Conservation (phyloP, 2,888 invertebrate species). For the Idaea straminata region DNA sequence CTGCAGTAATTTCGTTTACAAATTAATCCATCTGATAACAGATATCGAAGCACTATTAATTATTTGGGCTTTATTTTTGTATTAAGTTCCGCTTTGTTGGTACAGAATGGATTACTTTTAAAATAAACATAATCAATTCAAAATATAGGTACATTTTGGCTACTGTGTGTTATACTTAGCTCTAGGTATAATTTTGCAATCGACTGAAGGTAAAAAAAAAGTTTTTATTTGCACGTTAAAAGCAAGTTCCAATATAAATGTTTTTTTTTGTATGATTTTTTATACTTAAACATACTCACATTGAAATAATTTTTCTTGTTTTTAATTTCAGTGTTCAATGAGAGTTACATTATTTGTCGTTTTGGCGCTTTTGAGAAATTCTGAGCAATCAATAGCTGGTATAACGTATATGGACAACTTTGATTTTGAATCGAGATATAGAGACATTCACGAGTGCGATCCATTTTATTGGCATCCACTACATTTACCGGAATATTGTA, state of each 20-base stretch:
- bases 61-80: background rate
- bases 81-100: background rate
- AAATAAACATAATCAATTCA: background rate
- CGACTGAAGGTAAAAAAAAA: too few species aligned
- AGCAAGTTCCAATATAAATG: too few species aligned
- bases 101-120: background rate
- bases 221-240: too few species aligned
- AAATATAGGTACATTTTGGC: too few species aligned
- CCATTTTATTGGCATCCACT: constrained; percentile 68
- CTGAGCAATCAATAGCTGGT: constrained; percentile 55
- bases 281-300: background rate
- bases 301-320: too few species aligned
- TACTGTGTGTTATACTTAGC: too few species aligned
- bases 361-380: background rate
- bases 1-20: constrained; percentile 23
- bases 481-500: constrained; percentile 60
- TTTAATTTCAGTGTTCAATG: background rate
- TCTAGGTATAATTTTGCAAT: too few species aligned
- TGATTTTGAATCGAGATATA: constrained; percentile 58
- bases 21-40: constrained; percentile 6
- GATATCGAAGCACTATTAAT: background rate
- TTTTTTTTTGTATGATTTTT: background rate
- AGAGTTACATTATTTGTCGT: background rate
- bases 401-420: constrained; percentile 65
- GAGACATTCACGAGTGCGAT: constrained; percentile 58